Conservation (phyloP, 1,140 invertebrate genomes). For the Heliconius hermathena region DNA sequence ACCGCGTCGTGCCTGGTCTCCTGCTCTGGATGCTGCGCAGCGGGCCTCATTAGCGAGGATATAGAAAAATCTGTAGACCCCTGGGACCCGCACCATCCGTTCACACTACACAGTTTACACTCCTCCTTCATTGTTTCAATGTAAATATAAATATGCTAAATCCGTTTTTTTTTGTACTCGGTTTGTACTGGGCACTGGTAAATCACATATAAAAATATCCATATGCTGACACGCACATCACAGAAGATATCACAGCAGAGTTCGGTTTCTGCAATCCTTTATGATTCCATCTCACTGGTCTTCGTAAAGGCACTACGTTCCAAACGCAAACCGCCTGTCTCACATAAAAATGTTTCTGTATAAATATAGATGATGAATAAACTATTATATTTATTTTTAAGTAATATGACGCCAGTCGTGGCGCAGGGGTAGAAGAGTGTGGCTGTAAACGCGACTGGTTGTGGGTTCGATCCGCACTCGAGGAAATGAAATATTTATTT, state of each 20-base stretch:
- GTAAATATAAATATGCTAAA: conserved; percentile 72
- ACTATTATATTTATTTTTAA: neutral
- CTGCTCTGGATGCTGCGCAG: conserved; percentile 53
- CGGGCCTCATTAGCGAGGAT: conserved; percentile 76
- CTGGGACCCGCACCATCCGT: conserved; percentile 62
- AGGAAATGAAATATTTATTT: too few species aligned
- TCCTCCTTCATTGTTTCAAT: conserved; percentile 77
- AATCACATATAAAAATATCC: conserved; percentile 82
- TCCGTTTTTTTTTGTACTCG: conserved; percentile 81
- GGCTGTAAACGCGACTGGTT: too few species aligned
- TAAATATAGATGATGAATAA: neutral
- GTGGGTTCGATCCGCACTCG: too few species aligned
- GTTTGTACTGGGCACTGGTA: conserved; percentile 80
- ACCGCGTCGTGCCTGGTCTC: conserved; percentile 75
- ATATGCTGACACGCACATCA: conserved; percentile 72
- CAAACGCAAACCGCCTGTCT: conserved; percentile 40
- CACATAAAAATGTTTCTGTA: conserved; percentile 28
- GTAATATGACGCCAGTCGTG: too few species aligned
- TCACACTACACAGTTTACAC: conserved; percentile 77
- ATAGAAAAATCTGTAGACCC: conserved; percentile 76
- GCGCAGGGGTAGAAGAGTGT: too few species aligned
- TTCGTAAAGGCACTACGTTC: conserved; percentile 42
- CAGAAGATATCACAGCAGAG: conserved; percentile 78
- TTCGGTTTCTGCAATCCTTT: conserved; percentile 65
- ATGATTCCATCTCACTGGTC: conserved; percentile 39